Evolutionary conservation across 1,140 invertebrate genomes (phyloP).

Genomic region (Drosophila bifasciata): DNA sequence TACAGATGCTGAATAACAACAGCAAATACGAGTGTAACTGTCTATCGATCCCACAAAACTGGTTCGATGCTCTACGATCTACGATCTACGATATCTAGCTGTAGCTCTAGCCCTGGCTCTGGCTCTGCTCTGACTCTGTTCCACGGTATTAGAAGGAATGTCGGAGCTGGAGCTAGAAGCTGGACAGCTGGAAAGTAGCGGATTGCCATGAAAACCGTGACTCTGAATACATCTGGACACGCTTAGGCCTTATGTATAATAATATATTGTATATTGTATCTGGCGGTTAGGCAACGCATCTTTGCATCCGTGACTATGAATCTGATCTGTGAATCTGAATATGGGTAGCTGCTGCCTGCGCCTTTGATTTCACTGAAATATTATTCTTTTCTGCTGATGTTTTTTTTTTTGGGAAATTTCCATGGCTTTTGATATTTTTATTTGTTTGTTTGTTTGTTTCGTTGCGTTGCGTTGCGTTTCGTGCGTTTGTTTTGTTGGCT

Average conservation of each 20-base stretch:
- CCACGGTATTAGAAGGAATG: conserved; percentile 31
- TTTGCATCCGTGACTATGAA: conserved; percentile 28
- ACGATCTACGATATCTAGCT: not conserved
- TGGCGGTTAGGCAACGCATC: not conserved
- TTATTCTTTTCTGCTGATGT: conserved; percentile 37
- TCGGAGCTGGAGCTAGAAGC: conserved; percentile 16
- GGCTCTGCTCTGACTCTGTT: not conserved
- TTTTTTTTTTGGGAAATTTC: conserved; percentile 64
- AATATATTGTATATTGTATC: conserved; percentile 12
- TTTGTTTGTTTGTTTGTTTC: conserved; percentile 74
- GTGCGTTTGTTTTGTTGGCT: conserved; percentile 40
- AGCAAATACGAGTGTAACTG: conserved; percentile 15
- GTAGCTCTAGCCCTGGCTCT: conserved; percentile 1
- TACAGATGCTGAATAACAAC: conserved; percentile 30
- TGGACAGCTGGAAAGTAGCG: not conserved
- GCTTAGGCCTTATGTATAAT: conserved; percentile 3
- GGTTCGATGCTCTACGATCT: conserved; percentile 51
- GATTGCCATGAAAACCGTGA: conserved; percentile 59
- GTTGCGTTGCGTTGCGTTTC: not conserved
- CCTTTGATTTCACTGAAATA: conserved; percentile 47
- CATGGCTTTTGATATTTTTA: conserved; percentile 72
- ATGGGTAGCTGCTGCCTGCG: conserved; percentile 14
- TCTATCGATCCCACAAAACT: conserved; percentile 48
- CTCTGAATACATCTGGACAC: conserved; percentile 48
- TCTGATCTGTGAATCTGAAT: conserved; percentile 18